A percentile compares a stretch with the other conserved stretches of the same genome.
Conservation (phyloP, 2,888 invertebrate species). For the Lydus trimaculatus region DNA sequence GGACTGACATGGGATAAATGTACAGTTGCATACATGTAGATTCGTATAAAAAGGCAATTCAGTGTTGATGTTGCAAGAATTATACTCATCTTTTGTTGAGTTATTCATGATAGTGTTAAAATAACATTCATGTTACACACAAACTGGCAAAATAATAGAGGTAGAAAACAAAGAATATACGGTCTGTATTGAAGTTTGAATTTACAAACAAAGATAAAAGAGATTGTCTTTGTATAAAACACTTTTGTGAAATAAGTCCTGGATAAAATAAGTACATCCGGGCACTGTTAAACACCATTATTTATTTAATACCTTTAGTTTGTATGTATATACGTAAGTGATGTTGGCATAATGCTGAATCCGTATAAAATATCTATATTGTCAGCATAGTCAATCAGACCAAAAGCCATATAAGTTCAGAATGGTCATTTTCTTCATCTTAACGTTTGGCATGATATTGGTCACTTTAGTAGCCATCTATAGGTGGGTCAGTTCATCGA, state of each 20-base stretch:
- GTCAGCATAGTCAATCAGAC: slow-evolving; percentile 29
- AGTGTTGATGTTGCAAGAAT: neutral
- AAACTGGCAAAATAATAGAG: slow-evolving; percentile 7
- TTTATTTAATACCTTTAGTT: slow-evolving; percentile 25
- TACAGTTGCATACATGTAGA: neutral
- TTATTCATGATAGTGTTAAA: slow-evolving; percentile 17
- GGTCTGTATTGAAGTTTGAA: slow-evolving; percentile 9
- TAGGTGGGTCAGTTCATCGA: slow-evolving; percentile 3
- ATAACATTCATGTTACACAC: slow-evolving; percentile 14
- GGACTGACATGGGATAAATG: neutral
- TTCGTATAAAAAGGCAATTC: neutral
- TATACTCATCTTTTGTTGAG: neutral
- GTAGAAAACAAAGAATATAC: slow-evolving; percentile 13
- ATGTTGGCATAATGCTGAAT: slow-evolving; percentile 13
- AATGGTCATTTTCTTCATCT: slow-evolving; percentile 11
- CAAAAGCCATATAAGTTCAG: slow-evolving; percentile 28
- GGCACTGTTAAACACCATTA: slow-evolving; percentile 16
- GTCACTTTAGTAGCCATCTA: slow-evolving; percentile 7
- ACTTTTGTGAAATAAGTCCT: slow-evolving; percentile 19
- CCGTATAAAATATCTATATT: slow-evolving; percentile 13
- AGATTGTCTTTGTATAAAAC: neutral
- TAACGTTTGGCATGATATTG: slow-evolving; percentile 8
- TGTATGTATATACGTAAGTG: neutral
- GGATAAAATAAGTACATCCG: slow-evolving; percentile 23
- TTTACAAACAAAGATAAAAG: slow-evolving; percentile 19